These are phyloP conservation scores for Hycleus phaleratus DNA, from an alignment of 1,140 invertebrate species.

Conservation along the genomic window DNA sequence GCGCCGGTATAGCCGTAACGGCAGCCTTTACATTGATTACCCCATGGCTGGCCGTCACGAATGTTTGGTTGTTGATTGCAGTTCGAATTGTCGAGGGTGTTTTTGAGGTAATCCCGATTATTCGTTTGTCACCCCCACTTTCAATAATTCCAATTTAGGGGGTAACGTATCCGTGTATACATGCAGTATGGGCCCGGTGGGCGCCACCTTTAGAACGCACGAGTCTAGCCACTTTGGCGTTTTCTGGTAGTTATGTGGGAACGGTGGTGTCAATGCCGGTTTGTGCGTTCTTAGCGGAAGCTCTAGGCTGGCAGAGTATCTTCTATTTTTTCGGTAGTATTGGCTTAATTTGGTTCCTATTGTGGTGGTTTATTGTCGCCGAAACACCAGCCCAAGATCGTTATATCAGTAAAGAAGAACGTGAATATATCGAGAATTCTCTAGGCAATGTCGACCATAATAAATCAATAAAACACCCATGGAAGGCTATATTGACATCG, in stretches of 20 bases:
- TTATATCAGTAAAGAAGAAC: conserved; percentile 63
- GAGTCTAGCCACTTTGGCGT: conserved; percentile 66
- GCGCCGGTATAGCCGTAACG: conserved; percentile 70
- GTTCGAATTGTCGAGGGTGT: conserved; percentile 79
- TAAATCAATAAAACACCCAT: conserved; percentile 58
- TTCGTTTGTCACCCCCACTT: conserved; percentile 9
- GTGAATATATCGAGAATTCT: conserved; percentile 62
- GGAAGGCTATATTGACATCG: conserved; percentile 73
- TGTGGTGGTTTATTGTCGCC: conserved; percentile 63
- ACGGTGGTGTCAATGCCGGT: conserved; percentile 73
- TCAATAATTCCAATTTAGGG: conserved; percentile 49
- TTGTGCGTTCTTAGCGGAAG: conserved; percentile 61
- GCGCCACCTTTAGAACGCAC: conserved; percentile 77
- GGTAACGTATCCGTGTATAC: conserved; percentile 84
- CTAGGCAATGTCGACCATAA: conserved; percentile 35
- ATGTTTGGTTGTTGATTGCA: conserved; percentile 61
- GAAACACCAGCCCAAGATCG: conserved; percentile 72
- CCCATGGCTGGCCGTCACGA: conserved; percentile 64
- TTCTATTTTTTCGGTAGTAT: conserved; percentile 79
- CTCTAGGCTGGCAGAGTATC: conserved; percentile 75
- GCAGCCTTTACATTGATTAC: conserved; percentile 77
- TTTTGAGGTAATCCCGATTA: conserved; percentile 61
- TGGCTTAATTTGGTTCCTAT: conserved; percentile 61
- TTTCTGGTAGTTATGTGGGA: conserved; percentile 75
- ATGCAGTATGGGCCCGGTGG: conserved; percentile 82